Base-by-base conservation (phyloP, 1,140 invertebrate genomes). In the Physella acuta region DNA sequence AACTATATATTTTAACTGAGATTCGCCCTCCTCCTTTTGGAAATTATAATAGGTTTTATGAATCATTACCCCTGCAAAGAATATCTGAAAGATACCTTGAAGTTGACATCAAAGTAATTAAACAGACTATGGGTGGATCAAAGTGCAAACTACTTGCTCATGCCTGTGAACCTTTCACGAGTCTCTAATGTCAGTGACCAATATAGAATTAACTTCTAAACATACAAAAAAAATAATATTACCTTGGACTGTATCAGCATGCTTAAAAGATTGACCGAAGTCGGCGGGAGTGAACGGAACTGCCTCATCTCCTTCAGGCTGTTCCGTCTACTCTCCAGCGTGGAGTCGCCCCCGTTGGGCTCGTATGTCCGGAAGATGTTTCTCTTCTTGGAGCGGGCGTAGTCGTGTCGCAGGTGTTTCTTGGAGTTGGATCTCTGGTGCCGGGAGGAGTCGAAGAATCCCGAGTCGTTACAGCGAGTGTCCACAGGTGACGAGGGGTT, bases 331-430 rank as follows among this genome's bases (percentile, higher is more conserved):
- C 72, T 73, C 49, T 78, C 80, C 0, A 73, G 63, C 1, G 66
- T 68, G 0, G 52, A 51, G 28, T 80, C 75, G 1, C 70, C 63
- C 24, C 66, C 72, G 1, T 62, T 53, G 3, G 78, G 78, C 44
- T 79, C 78, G 64, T 76, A 84, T 5, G 86, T 87, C 56, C 86
- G 79, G 71, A 87, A 87, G 65, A 88, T 84, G 71, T 83, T 86
- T 30, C 82, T 80, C 70, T 80, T 85, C 76, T 88, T 88, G 37
- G 86, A 83, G 33, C 84, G 78, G 5, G 87, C 87, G 75, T 84
- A 88, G 71, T 88, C 87, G 56, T 87, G 86, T 5, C 87, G 73
- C 5, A 88, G 80, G 65, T 86, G 84, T 64, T 85, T 82, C 71
- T 87, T 87, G 0, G 87, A 88, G 74, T 85, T 86, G 44, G 77